Evolutionary conservation across 2,888 invertebrate species (phyloP), one percentile per base, ranked within the genome.

Genomic region (Oligia latruncula): DNA sequence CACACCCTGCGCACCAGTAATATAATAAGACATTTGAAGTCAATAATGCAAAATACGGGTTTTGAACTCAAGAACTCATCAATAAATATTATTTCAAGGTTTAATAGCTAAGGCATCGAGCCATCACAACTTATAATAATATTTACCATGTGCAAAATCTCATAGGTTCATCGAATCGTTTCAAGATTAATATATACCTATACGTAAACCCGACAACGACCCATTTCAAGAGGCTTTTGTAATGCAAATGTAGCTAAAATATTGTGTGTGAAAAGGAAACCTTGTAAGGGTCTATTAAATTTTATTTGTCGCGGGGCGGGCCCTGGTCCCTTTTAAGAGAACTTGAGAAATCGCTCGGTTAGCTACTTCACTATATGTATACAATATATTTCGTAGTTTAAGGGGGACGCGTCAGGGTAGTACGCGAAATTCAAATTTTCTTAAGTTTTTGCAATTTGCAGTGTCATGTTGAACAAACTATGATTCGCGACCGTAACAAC

Each of bases 201-300:
- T 73, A 78, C 13, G 49, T 60, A 70, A 9, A 49, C 66, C 49
- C 78, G 13, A 72, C 74, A 46, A 58, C 83, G 35, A 43, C 67
- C 66, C n/a, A 62, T 77, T 80, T 81, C n/a, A 86, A 85, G 72
- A 87, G 68, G 78, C 82, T 74, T 78, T 86, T 86, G 86, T 82
- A 72, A 85, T 78, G 86, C 82, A 85, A 87, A 86, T 87, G 85
- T 86, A 81, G 86, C 85, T 78, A 82, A 86, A 87, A 86, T 87
- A 86, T 86, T 86, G 87, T 81, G 66, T 65, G 67, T 87, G 68
- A 79, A 84, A 84, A 81, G 73, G 85, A 81, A 86, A 81, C 85
- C 85, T 81, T 66, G 78, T 81, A 86, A 85, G 81, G 81, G 85
- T 81, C 81, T 85, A 87, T 86, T 78, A 86, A 86, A 87, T 87